phyloP scores from a whole-genome alignment of 2,797 vertebrate genomes.

The Lithobates sylvaticus region DNA sequence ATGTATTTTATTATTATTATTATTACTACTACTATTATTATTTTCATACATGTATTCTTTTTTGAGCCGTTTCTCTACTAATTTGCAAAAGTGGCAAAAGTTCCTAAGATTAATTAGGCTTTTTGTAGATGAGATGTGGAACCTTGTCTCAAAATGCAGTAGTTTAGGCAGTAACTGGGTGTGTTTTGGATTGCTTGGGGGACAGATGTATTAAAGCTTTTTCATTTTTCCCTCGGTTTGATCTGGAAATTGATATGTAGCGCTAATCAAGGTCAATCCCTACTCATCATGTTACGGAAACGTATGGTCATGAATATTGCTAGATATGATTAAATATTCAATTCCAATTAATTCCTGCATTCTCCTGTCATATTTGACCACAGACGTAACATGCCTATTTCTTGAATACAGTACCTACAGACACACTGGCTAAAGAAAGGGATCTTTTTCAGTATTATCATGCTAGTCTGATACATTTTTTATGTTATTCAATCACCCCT shows the following conservation, averaged over 20 bases:
- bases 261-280: neutral
- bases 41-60: too few species aligned
- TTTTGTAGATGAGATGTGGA: too few species aligned
- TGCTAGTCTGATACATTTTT: slow-evolving; percentile 5
- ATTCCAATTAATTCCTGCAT: neutral
- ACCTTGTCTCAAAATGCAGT: too few species aligned
- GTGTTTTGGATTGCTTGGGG: too few species aligned
- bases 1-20: too few species aligned
- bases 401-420: slow-evolving; percentile 7
- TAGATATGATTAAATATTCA: slow-evolving; percentile 7
- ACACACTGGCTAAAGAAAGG: neutral
- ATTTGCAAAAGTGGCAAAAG: too few species aligned
- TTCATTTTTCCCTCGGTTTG: neutral
- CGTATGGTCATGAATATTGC: neutral
- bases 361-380: neutral
- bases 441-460: slow-evolving; percentile 13
- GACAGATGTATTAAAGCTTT: neutral
- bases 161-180: too few species aligned
- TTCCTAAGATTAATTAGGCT: too few species aligned
- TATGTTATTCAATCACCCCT: slow-evolving; percentile 24
- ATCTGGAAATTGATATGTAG: neutral
- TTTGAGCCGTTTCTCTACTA: too few species aligned
- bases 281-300: neutral
- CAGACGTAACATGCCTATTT: neutral
- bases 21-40: too few species aligned